A percentile compares a stretch with the other conserved stretches of the same genome.
These are phyloP conservation scores for Nomada flava DNA, from an alignment of 2,888 invertebrate species.

Conservation along the genomic window DNA sequence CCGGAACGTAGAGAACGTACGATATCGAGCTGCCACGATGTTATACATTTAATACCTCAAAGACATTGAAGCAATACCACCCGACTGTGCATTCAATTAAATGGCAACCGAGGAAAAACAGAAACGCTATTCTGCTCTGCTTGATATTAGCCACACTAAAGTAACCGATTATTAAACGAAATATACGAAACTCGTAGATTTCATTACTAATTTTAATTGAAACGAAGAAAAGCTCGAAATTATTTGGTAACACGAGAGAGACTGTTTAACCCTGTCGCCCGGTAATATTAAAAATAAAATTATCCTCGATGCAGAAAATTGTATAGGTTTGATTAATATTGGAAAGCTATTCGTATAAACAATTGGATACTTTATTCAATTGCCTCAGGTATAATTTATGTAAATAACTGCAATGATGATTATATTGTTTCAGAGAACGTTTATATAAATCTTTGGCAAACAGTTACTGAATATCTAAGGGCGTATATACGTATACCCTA, in stretches of 20 bases:
- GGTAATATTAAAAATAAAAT: neutral
- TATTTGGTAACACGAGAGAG: neutral
- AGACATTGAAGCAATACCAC: slow-evolving; percentile 39
- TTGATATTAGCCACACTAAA: neutral
- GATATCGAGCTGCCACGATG: slow-evolving; percentile 44
- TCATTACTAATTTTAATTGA: neutral
- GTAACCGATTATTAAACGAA: neutral
- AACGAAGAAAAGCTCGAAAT: neutral
- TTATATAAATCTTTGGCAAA: too few relatives aligned
- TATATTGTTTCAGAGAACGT: too few relatives aligned
- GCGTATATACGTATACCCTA: too few relatives aligned
- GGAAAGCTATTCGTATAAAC: neutral
- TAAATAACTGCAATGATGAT: too few relatives aligned
- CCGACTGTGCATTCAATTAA: slow-evolving; percentile 11
- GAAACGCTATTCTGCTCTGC: neutral
- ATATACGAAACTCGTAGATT: neutral
- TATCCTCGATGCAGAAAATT: neutral
- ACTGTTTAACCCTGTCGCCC: too few relatives aligned
- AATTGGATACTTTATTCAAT: too few relatives aligned
- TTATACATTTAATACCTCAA: slow-evolving; percentile 55
- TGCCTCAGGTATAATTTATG: too few relatives aligned
- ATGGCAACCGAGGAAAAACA: neutral
- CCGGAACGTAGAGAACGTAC: slow-evolving; percentile 53
- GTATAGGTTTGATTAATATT: neutral
- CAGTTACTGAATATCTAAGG: too few relatives aligned